Evolutionary conservation across 1,140 invertebrate species (phyloP).

Genomic region (Antheraea pernyi): DNA sequence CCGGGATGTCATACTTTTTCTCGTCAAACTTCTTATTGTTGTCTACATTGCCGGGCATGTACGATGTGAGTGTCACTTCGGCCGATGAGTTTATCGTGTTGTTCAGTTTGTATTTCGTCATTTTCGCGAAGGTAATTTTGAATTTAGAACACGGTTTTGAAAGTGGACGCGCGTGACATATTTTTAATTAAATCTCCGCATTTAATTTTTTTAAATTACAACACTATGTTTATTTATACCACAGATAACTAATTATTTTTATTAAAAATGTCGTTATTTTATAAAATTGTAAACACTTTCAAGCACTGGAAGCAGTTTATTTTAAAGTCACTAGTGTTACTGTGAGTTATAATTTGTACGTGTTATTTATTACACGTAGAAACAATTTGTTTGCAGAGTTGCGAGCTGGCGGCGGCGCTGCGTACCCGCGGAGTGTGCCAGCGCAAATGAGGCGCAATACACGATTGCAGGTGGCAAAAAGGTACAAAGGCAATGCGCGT

Average conservation of each 20-base stretch:
- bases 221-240: conserved; percentile 19
- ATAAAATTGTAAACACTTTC: neutral
- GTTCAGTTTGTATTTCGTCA: conserved; percentile 78
- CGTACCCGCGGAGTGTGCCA: conserved; percentile 18
- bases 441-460: conserved; percentile 21
- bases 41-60: conserved; percentile 57
- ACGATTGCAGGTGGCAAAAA: conserved; percentile 19
- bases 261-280: too few relatives aligned
- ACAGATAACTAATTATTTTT: too few relatives aligned
- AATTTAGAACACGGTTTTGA: conserved; percentile 51
- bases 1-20: conserved; percentile 35
- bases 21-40: conserved; percentile 33
- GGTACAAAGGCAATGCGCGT: conserved; percentile 12
- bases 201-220: conserved; percentile 16
- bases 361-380: neutral
- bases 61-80: conserved; percentile 74
- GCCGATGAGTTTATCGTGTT: conserved; percentile 59
- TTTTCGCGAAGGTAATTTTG: conserved; percentile 29
- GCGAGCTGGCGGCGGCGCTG: conserved; percentile 4
- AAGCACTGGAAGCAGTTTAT: conserved; percentile 6
- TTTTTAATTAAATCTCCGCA: conserved; percentile 28
- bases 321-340: conserved; percentile 5
- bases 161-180: conserved; percentile 54
- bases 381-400: neutral
- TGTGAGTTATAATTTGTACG: neutral